phyloP scores from a whole-genome alignment of 2,113 vertebrate genomes.

The Pipa parva region DNA sequence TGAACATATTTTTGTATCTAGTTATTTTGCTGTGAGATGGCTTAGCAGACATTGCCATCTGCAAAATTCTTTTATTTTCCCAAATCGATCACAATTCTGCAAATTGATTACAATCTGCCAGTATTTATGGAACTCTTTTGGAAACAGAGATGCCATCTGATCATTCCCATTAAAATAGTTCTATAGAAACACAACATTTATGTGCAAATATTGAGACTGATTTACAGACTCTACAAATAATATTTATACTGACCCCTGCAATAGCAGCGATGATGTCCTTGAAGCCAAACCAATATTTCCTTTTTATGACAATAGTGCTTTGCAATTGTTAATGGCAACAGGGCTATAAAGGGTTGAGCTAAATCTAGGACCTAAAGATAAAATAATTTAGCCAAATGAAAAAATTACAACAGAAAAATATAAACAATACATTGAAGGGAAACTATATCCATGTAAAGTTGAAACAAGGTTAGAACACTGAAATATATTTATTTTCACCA shows the following conservation, averaged over 20 bases:
- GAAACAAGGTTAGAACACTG: too few species aligned
- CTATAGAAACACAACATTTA: not conserved
- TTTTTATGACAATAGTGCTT: too few species aligned
- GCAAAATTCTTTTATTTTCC: not conserved
- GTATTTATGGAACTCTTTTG: not conserved
- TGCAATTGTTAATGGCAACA: too few species aligned
- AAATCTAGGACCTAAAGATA: too few species aligned
- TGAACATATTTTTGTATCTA: constrained; percentile 9
- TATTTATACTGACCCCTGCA: not conserved
- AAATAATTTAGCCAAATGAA: too few species aligned
- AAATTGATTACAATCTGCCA: constrained; percentile 11
- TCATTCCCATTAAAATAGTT: not conserved
- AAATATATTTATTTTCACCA: too few species aligned
- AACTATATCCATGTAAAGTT: too few species aligned
- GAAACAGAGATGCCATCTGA: not conserved
- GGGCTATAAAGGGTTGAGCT: too few species aligned
- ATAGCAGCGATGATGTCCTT: not conserved
- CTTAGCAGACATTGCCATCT: not conserved
- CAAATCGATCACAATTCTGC: not conserved
- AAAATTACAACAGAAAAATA: too few species aligned
- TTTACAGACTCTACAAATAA: not conserved
- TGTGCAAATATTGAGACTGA: too few species aligned
- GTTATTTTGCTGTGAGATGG: not conserved
- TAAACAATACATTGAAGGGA: too few species aligned
- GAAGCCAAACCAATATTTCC: too few species aligned